phyloP scores from a whole-genome alignment of 2,888 invertebrate genomes.

The Tolmerus cingulatus region DNA sequence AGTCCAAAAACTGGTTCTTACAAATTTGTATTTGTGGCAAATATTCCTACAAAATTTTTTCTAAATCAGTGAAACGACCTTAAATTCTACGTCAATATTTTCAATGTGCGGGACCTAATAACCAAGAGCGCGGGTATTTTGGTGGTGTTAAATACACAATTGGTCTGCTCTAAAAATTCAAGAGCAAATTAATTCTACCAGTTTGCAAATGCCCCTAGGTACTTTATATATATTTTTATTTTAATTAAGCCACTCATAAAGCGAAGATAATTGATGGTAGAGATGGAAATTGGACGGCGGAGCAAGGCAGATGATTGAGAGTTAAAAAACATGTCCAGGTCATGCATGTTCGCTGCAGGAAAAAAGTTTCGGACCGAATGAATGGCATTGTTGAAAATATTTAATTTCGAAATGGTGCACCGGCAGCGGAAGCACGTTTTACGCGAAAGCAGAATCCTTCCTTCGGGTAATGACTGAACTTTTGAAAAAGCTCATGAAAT shows the following conservation, averaged over 20 bases:
- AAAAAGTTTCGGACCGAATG: not conserved
- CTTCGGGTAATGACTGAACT: slow-evolving; percentile 3
- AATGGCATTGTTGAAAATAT: slow-evolving; percentile 10
- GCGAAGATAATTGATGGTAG: not conserved
- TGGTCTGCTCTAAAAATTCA: not conserved
- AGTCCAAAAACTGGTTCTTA: too few relatives aligned
- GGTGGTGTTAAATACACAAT: not conserved
- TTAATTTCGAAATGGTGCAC: not conserved
- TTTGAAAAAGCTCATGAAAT: slow-evolving; percentile 22
- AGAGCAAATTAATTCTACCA: not conserved
- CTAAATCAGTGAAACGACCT: too few relatives aligned
- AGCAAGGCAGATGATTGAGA: not conserved
- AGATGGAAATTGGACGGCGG: not conserved
- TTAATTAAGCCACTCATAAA: not conserved
- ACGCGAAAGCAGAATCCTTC: not conserved
- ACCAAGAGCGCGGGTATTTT: not conserved
- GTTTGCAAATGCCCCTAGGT: not conserved
- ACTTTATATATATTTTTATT: not conserved
- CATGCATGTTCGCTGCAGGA: not conserved
- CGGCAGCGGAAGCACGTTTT: not conserved
- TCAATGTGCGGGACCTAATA: too few relatives aligned
- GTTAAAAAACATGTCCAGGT: not conserved
- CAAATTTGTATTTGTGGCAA: too few relatives aligned
- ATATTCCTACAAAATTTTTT: too few relatives aligned
- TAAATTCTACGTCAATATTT: too few relatives aligned